Evolutionary conservation across 2,113 vertebrate genomes (phyloP), one percentile per base, ranked within the genome.

Genomic region (Rhinogobius similis): DNA sequence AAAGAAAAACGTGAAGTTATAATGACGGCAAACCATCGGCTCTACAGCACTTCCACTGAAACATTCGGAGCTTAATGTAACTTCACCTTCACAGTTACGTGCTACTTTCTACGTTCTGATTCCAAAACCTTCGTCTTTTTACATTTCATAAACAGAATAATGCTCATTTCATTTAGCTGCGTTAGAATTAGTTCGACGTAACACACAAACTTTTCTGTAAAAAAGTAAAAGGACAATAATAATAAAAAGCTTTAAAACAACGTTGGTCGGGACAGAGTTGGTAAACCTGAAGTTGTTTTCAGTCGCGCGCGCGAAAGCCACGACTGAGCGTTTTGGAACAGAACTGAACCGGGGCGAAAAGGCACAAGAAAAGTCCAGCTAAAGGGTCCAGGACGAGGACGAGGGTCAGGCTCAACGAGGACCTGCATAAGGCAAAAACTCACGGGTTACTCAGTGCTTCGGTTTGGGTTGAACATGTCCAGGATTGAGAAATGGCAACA

Each of bases 281-380:
- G 55, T 20, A 58, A 58, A 58, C 55, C 55, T 58, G 26, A 58
- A 58, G 21, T 24, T 52, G 50, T 4, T 23, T 52, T 23, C 58
- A 65, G 36, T 50, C 56, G 14, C 7, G 61, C 29, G 74, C 41
- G 48, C 64, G 4, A 1, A 18, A 29, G 6, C 1, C 14, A 29
- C 11, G 5, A 58, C 26, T 36, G 29, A 59, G 24, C 44, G 63
- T 0, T 23, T 23, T 74, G 58, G 67, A 73, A 14, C 56, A 62
- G 58, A 68, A 83, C 77, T 82, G 27, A 67, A 84, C 50, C 46
- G 44, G 65, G 80, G 75, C 76, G 66, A 68, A 82, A 91, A 91
- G 88, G 90, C 88, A 89, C 87, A 72, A 80, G 56, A 65, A 32
- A 82, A 83, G 75, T 65, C 68, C 81, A 85, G 77, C 71, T 64